Evolutionary conservation across 2,888 invertebrate genomes (phyloP), one percentile per base, ranked within the genome.

Genomic region (Ligdia adustata): DNA sequence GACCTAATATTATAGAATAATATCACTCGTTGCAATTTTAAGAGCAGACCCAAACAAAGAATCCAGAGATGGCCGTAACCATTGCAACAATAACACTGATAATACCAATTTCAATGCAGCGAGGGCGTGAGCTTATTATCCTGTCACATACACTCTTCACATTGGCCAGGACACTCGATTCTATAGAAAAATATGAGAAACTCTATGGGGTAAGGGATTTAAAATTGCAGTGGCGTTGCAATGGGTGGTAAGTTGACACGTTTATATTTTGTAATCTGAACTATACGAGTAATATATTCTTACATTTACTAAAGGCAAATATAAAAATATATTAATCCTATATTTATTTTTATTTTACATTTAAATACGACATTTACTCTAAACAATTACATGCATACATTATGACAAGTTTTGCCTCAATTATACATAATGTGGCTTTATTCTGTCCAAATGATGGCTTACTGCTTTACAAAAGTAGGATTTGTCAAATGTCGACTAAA

Each of bases 51-150:
- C 47, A 40, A 47, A 55, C 52, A 51, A 55, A 42, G 35, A 40
- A 46, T 52, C 37, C n/a, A 12, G 52, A 60, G 50, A 50, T 66
- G 65, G 54, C 57, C 57, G 63, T 67, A 67, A 41, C 44, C 26
- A 52, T 65, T 68, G 62, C 62, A 73, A 77, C 76, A 72, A 78
- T 77, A 72, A 74, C 69, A 69, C 55, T 72, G 67, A 78, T 80
- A 79, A 76, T 76, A 72, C 70, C 72, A 75, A 82, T 79, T 79
- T 78, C 51, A 54, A 54, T 68, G 58, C 60, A 67, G 60, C 51
- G 69, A 72, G 86, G 88, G 89, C 78, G 87, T 84, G 72, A 79
- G 80, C 76, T 70, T 75, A 88, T 89, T 89, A 86, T 82, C 65
- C 85, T 86, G 89, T 89, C 89, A 87, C 62, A 69, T 52, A 67